phyloP scores from a whole-genome alignment of 2,113 vertebrate species.

The Patagioenas fasciata region DNA sequence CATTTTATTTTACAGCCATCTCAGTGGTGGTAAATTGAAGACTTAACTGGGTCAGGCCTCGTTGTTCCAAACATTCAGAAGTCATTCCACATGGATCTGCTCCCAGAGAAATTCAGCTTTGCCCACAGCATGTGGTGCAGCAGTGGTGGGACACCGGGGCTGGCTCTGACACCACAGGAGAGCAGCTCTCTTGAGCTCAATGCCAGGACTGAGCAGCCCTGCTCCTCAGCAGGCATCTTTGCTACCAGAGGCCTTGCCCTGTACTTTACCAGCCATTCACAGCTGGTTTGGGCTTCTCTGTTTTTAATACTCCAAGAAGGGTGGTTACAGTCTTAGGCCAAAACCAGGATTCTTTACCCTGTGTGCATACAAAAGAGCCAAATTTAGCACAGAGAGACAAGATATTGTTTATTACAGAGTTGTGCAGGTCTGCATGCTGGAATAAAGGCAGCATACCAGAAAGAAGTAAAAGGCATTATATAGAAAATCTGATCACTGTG shows the following conservation, averaged over 20 bases:
- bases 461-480: too few species aligned
- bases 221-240: not conserved
- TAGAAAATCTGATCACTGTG: too few species aligned
- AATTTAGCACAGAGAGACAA: too few species aligned
- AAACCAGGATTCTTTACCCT: too few species aligned
- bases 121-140: rapidly evolving
- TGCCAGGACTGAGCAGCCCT: too few species aligned
- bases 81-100: too few species aligned
- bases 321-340: not conserved
- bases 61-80: not conserved
- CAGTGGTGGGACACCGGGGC: not conserved
- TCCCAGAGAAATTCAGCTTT: not conserved
- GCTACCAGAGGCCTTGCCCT: not conserved
- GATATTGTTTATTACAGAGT: too few species aligned
- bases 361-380: too few species aligned
- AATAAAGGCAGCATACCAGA: too few species aligned
- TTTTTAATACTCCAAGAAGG: not conserved
- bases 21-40: not conserved
- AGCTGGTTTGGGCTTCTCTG: not conserved
- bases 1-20: not conserved
- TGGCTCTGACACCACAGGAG: not conserved
- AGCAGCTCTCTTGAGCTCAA: not conserved
- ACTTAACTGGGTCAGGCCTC: not conserved
- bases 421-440: too few species aligned
- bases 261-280: not conserved